Percentiles rank a stretch among this genome's conserved stretches.
Conservation (phyloP, 2,113 vertebrate genomes). For the Glaucomys volans region DNA sequence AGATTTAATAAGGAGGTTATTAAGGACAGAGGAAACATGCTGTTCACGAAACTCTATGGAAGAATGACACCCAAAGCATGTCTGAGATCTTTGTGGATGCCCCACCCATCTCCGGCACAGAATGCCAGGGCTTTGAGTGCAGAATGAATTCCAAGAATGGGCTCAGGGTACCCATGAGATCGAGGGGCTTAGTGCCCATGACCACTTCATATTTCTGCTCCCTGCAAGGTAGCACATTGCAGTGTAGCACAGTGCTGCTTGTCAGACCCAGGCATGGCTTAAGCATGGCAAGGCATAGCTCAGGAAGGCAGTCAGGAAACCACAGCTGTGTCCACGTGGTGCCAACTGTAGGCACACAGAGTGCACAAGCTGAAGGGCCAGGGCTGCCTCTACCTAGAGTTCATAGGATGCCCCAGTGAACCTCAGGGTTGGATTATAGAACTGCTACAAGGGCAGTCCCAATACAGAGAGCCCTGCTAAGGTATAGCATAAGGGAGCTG, state of each 20-base stretch:
- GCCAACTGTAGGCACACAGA: background rate
- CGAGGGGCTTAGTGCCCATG: background rate
- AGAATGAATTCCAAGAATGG: background rate
- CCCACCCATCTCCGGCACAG: background rate
- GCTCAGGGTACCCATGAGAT: too few species aligned
- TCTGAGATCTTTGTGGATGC: background rate
- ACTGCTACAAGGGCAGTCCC: background rate
- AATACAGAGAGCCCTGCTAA: background rate
- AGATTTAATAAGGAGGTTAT: background rate
- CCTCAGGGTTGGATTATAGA: background rate
- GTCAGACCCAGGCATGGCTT: background rate
- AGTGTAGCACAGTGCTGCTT: background rate
- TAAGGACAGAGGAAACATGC: background rate
- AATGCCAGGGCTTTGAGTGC: background rate
- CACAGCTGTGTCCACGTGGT: background rate
- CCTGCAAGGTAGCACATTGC: background rate
- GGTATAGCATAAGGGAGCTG: too few species aligned
- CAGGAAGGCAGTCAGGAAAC: background rate
- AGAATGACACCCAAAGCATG: background rate
- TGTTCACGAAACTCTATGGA: background rate
- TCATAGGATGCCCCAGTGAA: background rate
- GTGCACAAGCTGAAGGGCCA: too few species aligned
- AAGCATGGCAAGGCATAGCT: background rate
- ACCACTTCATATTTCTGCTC: background rate
- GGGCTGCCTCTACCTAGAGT: too few species aligned